Evolutionary conservation across 2,797 vertebrate species (phyloP), one percentile per base, ranked within the genome.

Genomic region (Erpetoichthys calabaricus): DNA sequence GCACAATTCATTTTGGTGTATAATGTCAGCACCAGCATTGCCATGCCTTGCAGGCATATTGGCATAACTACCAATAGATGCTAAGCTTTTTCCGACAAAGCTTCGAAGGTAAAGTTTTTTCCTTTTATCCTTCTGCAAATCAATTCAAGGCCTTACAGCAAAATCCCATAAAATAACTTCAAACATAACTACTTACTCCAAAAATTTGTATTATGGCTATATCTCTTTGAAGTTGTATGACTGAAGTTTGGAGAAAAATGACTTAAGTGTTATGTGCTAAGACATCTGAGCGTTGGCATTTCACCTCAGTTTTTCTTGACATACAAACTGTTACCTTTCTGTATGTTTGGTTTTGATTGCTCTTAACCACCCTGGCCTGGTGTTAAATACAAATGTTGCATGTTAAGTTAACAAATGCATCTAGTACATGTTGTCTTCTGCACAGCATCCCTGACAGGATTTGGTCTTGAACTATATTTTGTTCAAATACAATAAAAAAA

Each of bases 111-210:
- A 94, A 98, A 95, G 94, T 94, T 94, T 91, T 92, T 90, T 87
- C 92, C 98, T 98, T 98, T 93, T 97, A 97, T 93, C 94, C 88
- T 75, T 76, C 91, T 87, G 89, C 89, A 94, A 97, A 98, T 98
- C 95, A 97, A 98, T 98, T 91, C 91, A 87, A 90, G 80, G 89
- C 95, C 94, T 98, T 92, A 94, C 88, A 97, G 93, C 94, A 86
- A 98, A 98, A 98, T 98, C 93, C 95, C 94, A 98, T 98, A 98
- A 98, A 96, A 92, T 94, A 93, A 94, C 92, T 98, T 98, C 95
- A 98, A 98, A 97, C 93, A 89, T 83, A 58, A 80, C 88, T 97
- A 95, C 92, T 96, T 97, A 97, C 91, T 95, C 91, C 90, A 85
- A 93, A 98, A 98, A 96, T 97, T 93, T 97, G 95, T 98, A 98